Evolutionary conservation across 2,888 invertebrate species (phyloP), one percentile per base, ranked within the genome.

Genomic region (Diabrotica balteata): DNA sequence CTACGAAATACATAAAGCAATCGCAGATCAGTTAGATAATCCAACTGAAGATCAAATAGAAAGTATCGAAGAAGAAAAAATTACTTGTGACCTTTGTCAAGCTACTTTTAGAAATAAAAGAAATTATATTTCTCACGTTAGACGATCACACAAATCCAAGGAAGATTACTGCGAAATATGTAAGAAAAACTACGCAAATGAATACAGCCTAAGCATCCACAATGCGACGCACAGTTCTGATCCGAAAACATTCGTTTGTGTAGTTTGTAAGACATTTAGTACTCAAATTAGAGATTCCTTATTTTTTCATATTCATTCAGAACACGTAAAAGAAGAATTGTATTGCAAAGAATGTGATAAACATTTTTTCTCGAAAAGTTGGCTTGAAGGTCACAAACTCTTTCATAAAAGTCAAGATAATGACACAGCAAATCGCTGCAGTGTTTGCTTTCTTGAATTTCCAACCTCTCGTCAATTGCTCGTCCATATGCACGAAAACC

Each of bases 311-410:
- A 66, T 78, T 74, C 54, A 64, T 7, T 50, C 62, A 3, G 65
- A 70, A 11, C 75, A 75, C n/a, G 61, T 67, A n/a, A 77, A 79
- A 22, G 78, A 84, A 68, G 85, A 85, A 64, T 87, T 86, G 76
- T 84, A 84, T 69, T 88, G 87, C 75, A 84, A 85, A 59, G 84
- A 85, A 8, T 88, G 87, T 75, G 84, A 85, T 71, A 86, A 87
- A 76, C 85, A 85, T 32, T 87, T 87, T 68, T 85, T 85, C 80
- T 85, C 86, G 72, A 81, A 83, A 62, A 84, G 85, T 47, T 86
- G 86, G 82, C 86, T 86, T 63, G 82, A 85, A 73, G 87, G 87
- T 62, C 88, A 88, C 80, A 85, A 85, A 75, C 87, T 87, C 76
- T 87, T 85, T 17, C 87, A 87, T 32, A 17, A 32, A 54, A 54